Percentiles rank a stretch among this genome's conserved stretches.
Conservation (phyloP, 2,888 invertebrate species). For the Danaus chrysippus region DNA sequence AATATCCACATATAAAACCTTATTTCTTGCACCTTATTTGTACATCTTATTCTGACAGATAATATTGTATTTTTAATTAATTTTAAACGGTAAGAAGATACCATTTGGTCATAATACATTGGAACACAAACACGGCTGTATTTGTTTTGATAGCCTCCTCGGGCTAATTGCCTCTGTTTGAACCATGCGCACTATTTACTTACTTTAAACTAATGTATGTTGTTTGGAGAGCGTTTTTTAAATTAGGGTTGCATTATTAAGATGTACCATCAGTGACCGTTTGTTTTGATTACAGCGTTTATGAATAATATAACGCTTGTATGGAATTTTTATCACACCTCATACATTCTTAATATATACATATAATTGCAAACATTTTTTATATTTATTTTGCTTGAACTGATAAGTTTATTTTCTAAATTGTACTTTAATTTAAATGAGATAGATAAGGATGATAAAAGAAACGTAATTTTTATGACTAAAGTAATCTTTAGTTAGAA, state of each 20-base stretch:
- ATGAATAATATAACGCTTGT: too few relatives aligned
- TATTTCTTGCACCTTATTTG: too few relatives aligned
- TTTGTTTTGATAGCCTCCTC: slow-evolving; percentile 50
- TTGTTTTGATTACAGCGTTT: neutral
- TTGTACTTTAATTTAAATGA: too few relatives aligned
- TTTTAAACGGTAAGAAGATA: slow-evolving; percentile 3
- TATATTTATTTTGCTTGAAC: too few relatives aligned
- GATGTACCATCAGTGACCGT: neutral
- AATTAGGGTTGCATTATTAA: slow-evolving; percentile 28
- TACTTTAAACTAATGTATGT: slow-evolving; percentile 59
- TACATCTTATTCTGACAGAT: neutral
- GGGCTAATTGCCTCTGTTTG: slow-evolving; percentile 64
- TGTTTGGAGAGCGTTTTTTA: slow-evolving; percentile 52
- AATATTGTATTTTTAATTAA: neutral
- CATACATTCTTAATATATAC: too few relatives aligned
- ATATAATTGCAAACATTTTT: too few relatives aligned
- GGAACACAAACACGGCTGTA: slow-evolving; percentile 37
- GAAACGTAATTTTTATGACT: too few relatives aligned
- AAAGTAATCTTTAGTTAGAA: too few relatives aligned
- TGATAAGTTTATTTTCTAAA: too few relatives aligned
- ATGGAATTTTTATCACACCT: too few relatives aligned
- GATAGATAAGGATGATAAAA: too few relatives aligned
- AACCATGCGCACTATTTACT: slow-evolving; percentile 52
- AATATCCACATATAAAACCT: too few relatives aligned
- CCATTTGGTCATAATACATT: neutral